These are phyloP conservation scores for Diorhabda elongata DNA, from an alignment of 1,140 invertebrate genomes.

Conservation along the genomic window DNA sequence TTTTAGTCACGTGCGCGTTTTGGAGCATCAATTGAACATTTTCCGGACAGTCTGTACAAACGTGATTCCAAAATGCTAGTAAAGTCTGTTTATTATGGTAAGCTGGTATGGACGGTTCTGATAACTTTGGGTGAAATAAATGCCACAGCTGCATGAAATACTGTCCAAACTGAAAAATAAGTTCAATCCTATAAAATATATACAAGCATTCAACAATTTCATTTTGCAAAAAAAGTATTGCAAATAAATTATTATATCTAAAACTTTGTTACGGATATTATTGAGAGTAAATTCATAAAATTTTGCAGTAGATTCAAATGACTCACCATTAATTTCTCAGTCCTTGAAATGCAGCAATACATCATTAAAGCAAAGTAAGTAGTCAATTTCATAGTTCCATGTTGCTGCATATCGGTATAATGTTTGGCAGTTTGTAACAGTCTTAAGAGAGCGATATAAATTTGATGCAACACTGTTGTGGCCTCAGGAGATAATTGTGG, in stretches of 20 bases:
- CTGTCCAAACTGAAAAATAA: conserved; percentile 67
- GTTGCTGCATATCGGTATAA: conserved; percentile 78
- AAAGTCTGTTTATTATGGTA: conserved; percentile 94
- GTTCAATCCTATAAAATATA: neutral
- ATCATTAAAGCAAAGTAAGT: conserved; percentile 88
- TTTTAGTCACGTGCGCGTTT: conserved; percentile 80
- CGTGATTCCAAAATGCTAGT: conserved; percentile 88
- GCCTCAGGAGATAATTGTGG: conserved; percentile 63
- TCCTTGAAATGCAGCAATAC: conserved; percentile 82
- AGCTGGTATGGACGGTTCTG: conserved; percentile 90
- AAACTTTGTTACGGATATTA: too few species aligned
- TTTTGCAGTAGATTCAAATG: conserved; percentile 1
- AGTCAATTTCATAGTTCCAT: conserved; percentile 86
- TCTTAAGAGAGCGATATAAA: conserved; percentile 73
- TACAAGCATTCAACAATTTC: neutral
- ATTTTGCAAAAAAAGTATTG: too few species aligned
- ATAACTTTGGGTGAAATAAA: conserved; percentile 88
- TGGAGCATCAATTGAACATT: conserved; percentile 83
- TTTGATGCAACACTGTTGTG: conserved; percentile 74
- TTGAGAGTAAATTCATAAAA: neutral
- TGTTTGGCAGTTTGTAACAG: conserved; percentile 76
- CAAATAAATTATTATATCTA: too few species aligned
- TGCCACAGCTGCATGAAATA: conserved; percentile 90
- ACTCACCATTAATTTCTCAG: conserved; percentile 88
- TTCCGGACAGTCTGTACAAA: conserved; percentile 86